Conservation (phyloP, 2,797 vertebrate species). For the Hydrolagus colliei region DNA sequence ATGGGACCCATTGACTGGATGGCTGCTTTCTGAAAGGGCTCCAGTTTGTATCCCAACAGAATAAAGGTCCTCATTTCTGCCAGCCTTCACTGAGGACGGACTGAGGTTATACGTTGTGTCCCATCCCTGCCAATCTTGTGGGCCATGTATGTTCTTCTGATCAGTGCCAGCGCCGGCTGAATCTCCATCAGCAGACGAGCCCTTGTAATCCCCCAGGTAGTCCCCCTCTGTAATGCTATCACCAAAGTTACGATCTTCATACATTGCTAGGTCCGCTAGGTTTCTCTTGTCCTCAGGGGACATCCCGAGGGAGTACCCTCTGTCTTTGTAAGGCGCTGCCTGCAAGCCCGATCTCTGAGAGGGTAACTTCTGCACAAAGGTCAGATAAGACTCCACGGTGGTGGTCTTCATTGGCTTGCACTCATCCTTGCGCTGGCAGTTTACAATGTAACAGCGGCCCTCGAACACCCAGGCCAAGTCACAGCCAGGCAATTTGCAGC, state of each 20-base stretch:
- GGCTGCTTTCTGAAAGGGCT: not conserved
- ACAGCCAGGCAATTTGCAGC: constrained; percentile 69
- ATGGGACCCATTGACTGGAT: not conserved
- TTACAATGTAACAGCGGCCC: constrained; percentile 73
- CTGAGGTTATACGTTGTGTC: constrained; percentile 53
- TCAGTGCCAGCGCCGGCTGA: constrained; percentile 40
- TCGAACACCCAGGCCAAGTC: constrained; percentile 81
- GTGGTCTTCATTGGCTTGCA: constrained; percentile 67
- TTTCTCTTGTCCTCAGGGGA: constrained; percentile 43
- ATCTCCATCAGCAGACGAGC: constrained; percentile 50
- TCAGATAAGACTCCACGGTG: constrained; percentile 62
- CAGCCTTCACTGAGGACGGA: constrained; percentile 46
- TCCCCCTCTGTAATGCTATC: constrained; percentile 48
- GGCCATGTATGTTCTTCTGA: constrained; percentile 44
- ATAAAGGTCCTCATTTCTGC: constrained; percentile 33
- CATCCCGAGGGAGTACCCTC: constrained; percentile 43
- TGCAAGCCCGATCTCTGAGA: constrained; percentile 48
- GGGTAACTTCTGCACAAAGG: constrained; percentile 62
- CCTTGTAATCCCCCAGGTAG: constrained; percentile 58
- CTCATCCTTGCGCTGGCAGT: constrained; percentile 63
- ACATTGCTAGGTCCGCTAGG: constrained; percentile 56
- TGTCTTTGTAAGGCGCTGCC: constrained; percentile 34
- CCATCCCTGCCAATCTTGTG: constrained; percentile 49
- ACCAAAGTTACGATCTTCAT: constrained; percentile 48
- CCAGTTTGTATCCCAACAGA: not conserved